A percentile compares a stretch with the other conserved stretches of the same genome.
phyloP scores from a whole-genome alignment of 2,888 invertebrate genomes.

The Machimus rusticus region DNA sequence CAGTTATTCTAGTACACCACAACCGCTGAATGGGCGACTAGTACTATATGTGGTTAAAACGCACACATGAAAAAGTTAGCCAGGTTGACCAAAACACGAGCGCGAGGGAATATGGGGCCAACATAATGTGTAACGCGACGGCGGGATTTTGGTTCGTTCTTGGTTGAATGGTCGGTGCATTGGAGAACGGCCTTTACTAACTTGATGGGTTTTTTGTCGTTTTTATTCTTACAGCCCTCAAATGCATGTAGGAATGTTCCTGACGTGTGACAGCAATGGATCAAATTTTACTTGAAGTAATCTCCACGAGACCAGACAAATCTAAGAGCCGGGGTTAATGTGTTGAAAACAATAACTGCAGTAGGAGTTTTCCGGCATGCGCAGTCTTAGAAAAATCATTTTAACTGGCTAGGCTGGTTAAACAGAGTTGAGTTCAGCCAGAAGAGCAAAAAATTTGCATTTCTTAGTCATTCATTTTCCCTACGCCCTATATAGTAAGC shows the following conservation, averaged over 20 bases:
- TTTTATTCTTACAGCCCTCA: too few species aligned
- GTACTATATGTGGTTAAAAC: too few species aligned
- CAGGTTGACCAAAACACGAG: too few species aligned
- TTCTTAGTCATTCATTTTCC: not conserved
- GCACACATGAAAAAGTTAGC: too few species aligned
- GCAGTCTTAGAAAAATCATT: not conserved
- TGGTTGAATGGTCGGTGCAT: too few species aligned
- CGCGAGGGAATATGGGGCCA: too few species aligned
- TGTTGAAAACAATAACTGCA: not conserved
- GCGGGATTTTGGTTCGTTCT: too few species aligned
- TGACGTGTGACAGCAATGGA: not conserved
- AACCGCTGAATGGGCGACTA: too few species aligned
- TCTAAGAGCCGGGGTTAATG: too few species aligned
- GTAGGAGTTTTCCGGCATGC: not conserved
- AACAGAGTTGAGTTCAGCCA: not conserved
- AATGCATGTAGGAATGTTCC: not conserved
- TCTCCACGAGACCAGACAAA: not conserved
- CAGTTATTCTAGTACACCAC: too few species aligned
- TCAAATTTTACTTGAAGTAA: not conserved
- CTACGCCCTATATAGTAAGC: not conserved
- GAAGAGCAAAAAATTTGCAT: slow-evolving; percentile 6
- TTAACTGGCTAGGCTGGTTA: not conserved
- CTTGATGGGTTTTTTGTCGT: not conserved
- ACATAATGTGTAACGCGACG: too few species aligned
- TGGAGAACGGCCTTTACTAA: too few species aligned